phyloP scores from a whole-genome alignment of 1,140 invertebrate genomes.

The Heliconius eleuchia region DNA sequence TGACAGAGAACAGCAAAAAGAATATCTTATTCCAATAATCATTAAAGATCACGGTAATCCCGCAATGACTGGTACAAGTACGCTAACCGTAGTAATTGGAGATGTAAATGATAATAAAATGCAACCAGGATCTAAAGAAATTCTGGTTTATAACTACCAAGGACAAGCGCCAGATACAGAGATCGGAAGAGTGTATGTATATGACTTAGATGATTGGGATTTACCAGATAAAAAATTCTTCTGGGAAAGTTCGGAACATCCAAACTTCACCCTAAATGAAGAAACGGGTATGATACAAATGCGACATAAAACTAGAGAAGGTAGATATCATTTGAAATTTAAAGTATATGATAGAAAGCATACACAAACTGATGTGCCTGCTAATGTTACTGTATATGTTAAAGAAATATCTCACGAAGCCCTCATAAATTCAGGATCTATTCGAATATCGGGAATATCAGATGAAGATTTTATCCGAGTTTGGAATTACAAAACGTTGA shows the following conservation, averaged over 20 bases:
- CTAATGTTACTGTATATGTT: conserved; percentile 96
- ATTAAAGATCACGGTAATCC: conserved; percentile 95
- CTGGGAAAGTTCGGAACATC: conserved; percentile 92
- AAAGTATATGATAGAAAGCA: conserved; percentile 97
- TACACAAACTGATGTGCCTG: conserved; percentile 94
- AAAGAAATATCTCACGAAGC: conserved; percentile 97
- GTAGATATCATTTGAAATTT: conserved; percentile 92
- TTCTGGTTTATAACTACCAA: conserved; percentile 98
- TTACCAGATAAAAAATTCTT: conserved; percentile 98
- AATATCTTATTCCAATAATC: conserved; percentile 96
- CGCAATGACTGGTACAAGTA: conserved; percentile 96
- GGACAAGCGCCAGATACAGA: conserved; percentile 95
- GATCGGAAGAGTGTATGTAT: conserved; percentile 97
- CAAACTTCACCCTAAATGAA: conserved; percentile 92
- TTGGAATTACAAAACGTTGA: conserved; percentile 94
- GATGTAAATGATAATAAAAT: conserved; percentile 99
- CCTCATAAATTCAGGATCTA: conserved; percentile 96
- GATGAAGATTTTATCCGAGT: conserved; percentile 98
- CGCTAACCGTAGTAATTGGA: conserved; percentile 96
- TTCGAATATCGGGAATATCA: conserved; percentile 95
- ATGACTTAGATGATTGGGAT: conserved; percentile 99
- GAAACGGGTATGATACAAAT: conserved; percentile 97
- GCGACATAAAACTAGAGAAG: conserved; percentile 94
- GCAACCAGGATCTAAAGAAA: conserved; percentile 97
- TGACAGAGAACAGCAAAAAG: conserved; percentile 97